A percentile compares a stretch with the other conserved stretches of the same genome.
phyloP scores from a whole-genome alignment of 2,113 vertebrate genomes.

The Oxygymnocypris stewartii region DNA sequence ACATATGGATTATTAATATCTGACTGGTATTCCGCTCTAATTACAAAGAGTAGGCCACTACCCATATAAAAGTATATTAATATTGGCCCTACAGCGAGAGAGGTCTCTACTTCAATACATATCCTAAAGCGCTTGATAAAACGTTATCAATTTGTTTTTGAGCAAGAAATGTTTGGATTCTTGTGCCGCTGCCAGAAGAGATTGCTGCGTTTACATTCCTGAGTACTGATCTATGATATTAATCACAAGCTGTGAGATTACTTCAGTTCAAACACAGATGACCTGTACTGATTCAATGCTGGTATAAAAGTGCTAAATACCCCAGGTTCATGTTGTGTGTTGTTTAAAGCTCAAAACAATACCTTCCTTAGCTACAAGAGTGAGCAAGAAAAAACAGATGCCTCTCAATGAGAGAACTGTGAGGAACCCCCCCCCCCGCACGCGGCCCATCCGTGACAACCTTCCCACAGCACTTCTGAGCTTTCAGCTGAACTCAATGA shows the following conservation, averaged over 20 bases:
- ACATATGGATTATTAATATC: constrained; percentile 9
- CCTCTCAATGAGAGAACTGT: constrained; percentile 29
- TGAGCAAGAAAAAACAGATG: constrained; percentile 21
- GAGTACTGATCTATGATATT: constrained; percentile 53
- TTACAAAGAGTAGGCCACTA: constrained; percentile 49
- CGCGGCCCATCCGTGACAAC: neutral
- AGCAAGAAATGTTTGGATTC: constrained; percentile 33
- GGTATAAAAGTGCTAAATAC: constrained; percentile 49
- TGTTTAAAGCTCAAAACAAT: constrained; percentile 50
- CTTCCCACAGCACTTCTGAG: neutral
- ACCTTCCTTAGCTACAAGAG: constrained; percentile 39
- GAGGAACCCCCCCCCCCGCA: constrained; percentile 21
- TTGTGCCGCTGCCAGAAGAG: constrained; percentile 43
- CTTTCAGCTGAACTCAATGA: neutral
- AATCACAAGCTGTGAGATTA: constrained; percentile 45
- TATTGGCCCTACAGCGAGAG: constrained; percentile 38
- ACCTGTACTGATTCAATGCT: constrained; percentile 43
- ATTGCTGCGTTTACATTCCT: constrained; percentile 52
- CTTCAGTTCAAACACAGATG: constrained; percentile 41
- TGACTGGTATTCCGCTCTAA: constrained; percentile 35
- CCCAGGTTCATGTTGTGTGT: constrained; percentile 44
- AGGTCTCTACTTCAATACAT: constrained; percentile 55
- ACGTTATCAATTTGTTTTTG: constrained; percentile 33
- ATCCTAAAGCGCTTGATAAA: constrained; percentile 47
- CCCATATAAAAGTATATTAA: constrained; percentile 50